A percentile compares a stretch with the other conserved stretches of the same genome.
Evolutionary conservation across 2,888 invertebrate species (phyloP).

Genomic region (Amphipyra tragopoginis): DNA sequence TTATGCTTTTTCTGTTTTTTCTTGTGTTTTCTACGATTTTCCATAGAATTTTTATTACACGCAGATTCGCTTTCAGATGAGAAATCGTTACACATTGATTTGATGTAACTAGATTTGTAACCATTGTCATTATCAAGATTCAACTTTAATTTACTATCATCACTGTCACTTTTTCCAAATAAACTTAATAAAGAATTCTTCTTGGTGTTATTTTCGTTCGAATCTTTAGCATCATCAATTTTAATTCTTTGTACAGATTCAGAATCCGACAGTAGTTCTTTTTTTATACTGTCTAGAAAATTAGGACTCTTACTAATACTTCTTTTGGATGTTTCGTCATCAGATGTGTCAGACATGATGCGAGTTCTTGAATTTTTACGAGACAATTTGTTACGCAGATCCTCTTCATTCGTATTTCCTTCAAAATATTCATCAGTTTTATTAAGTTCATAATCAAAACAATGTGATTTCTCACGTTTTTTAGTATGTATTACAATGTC

Average conservation of each 20-base stretch:
- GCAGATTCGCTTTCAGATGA: slow-evolving; percentile 87
- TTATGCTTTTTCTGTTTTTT: slow-evolving; percentile 96
- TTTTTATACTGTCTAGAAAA: slow-evolving; percentile 85
- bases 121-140: slow-evolving; percentile 77
- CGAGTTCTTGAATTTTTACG: slow-evolving; percentile 93
- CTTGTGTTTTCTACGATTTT: slow-evolving; percentile 94
- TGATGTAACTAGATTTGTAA: slow-evolving; percentile 74
- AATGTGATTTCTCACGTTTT: slow-evolving; percentile 88
- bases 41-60: slow-evolving; percentile 81
- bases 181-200: slow-evolving; percentile 81
- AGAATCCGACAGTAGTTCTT: slow-evolving; percentile 89
- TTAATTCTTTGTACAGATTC: slow-evolving; percentile 71
- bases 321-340: slow-evolving; percentile 91
- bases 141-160: slow-evolving; percentile 82
- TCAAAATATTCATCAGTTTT: slow-evolving; percentile 87
- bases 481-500: slow-evolving; percentile 79
- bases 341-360: slow-evolving; percentile 94
- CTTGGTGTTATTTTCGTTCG: slow-evolving; percentile 73
- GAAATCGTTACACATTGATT: slow-evolving; percentile 79
- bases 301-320: slow-evolving; percentile 81
- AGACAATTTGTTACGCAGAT: slow-evolving; percentile 89
- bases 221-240: slow-evolving; percentile 67
- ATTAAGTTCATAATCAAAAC: slow-evolving; percentile 77
- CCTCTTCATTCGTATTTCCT: slow-evolving; percentile 86
- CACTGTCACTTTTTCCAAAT: slow-evolving; percentile 86